Base-by-base conservation (phyloP, 2,797 vertebrate genomes). In the Acrocephalus scirpaceus region DNA sequence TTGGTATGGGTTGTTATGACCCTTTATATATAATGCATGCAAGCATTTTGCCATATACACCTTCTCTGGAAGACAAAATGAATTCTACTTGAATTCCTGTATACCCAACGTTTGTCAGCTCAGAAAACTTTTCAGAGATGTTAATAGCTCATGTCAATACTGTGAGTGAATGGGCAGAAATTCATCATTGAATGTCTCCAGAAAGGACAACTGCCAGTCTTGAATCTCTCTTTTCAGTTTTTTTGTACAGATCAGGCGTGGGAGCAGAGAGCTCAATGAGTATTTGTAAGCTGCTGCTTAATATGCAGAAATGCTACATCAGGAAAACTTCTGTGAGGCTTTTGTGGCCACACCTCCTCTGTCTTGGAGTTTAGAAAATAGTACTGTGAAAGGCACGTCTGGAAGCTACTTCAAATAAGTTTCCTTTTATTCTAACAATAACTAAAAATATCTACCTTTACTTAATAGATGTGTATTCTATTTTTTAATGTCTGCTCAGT, bases 231-330 rank as follows among this genome's bases (percentile, higher is more conserved):
- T 93, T 98, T 98, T 97, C 93, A 97, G 88, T 87, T 96, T 93
- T 82, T 97, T 97, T 98, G 96, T 98, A 95, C 96, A 27, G 96
- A 96, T 95, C 96, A 96, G 95, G 97, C 97, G 94, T 98, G 98
- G 97, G 98, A 98, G 98, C 97, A 96, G 90, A 88, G 93, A 96
- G 96, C 97, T 98, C 98, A 97, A 93, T 98, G 98, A 98, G 98
- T 98, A 90, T 98, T 98, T 98, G 97, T 98, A 98, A 97, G 96
- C 98, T 98, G 96, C 98, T 98, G 96, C 93, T 98, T 98, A 98
- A 98, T 98, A 99, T 98, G 98, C 98, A 98, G 97, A 97, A 98
- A 97, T 97, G 95, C 94, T 95, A 82, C 96, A 93, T 95, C 91
- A 96, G 96, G 96, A 96, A 97, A 96, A 96, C 7, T 96, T 88